Evolutionary conservation across 2,888 invertebrate species (phyloP).

Genomic region (Orchesellides sinensis): DNA sequence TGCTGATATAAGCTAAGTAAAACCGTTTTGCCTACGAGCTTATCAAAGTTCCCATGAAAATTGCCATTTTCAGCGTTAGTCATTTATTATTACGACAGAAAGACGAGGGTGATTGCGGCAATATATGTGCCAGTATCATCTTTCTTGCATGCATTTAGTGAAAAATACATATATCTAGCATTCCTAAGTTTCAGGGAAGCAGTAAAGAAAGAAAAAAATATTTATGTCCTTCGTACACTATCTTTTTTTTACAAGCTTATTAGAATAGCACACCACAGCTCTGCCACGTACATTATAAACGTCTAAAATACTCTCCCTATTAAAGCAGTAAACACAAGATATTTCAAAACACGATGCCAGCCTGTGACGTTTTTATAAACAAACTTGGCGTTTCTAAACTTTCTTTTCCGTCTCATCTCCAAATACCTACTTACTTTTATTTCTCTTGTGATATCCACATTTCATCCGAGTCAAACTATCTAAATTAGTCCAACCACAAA

Average conservation of each 20-base stretch:
- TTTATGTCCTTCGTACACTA: no score
- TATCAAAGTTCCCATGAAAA: conserved; percentile 66
- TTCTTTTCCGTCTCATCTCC: not conserved
- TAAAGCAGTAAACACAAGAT: conserved; percentile 1
- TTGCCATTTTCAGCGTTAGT: conserved; percentile 56
- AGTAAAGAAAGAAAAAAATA: no score
- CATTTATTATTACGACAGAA: conserved; percentile 60
- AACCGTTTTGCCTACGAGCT: conserved; percentile 18
- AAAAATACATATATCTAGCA: no score
- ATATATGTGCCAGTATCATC: not conserved
- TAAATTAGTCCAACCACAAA: conserved; percentile 58
- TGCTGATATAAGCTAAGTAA: conserved; percentile 25
- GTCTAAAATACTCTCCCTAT: not conserved
- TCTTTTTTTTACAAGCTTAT: no score
- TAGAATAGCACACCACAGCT: no score
- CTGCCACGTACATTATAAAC: no score
- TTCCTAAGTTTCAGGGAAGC: no score
- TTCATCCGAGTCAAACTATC: conserved; percentile 20
- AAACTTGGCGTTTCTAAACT: not conserved
- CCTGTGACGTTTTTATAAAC: not conserved
- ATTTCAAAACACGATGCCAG: conserved; percentile 8
- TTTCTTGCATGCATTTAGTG: no score
- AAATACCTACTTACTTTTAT: not conserved
- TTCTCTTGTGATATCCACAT: not conserved
- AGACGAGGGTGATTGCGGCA: conserved; percentile 29